These are phyloP conservation scores for Sweltsa coloradensis DNA, from an alignment of 1,140 invertebrate genomes.

Conservation along the genomic window DNA sequence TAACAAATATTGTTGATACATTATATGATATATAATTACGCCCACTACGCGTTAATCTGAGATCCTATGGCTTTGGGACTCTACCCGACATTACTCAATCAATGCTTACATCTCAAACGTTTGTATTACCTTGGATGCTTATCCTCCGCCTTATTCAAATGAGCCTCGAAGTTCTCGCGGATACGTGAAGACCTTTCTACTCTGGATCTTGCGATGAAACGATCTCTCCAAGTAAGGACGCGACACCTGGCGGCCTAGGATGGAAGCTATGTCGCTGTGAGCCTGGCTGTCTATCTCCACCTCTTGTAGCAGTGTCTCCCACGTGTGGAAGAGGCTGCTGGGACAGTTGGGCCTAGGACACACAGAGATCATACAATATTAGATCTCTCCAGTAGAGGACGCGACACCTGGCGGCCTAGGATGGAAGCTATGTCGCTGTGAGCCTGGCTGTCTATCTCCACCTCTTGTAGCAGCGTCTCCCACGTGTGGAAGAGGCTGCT, in stretches of 20 bases:
- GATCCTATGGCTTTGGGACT: too few species aligned
- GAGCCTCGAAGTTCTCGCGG: slow-evolving; percentile 82
- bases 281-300: slow-evolving; percentile 86
- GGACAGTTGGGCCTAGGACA: slow-evolving; percentile 69
- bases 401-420: slow-evolving; percentile 69
- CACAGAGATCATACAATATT: too few species aligned
- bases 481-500: slow-evolving; percentile 79
- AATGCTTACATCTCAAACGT: background rate
- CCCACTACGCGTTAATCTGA: too few species aligned
- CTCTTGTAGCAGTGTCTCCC: slow-evolving; percentile 85
- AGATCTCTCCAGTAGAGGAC: slow-evolving; percentile 78
- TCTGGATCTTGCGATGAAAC: slow-evolving; percentile 86
- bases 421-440: slow-evolving; percentile 79
- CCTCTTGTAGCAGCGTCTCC: slow-evolving; percentile 84
- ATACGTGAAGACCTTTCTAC: slow-evolving; percentile 81
- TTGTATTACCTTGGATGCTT: slow-evolving; percentile 57
- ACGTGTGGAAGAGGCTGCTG: slow-evolving; percentile 74
- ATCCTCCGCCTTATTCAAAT: slow-evolving; percentile 80
- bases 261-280: slow-evolving; percentile 75
- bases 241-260: slow-evolving; percentile 71
- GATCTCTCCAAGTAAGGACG: slow-evolving; percentile 77
- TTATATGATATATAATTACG: too few species aligned
- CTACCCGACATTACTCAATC: too few species aligned
- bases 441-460: slow-evolving; percentile 83
- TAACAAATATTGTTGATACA: too few species aligned